phyloP scores from a whole-genome alignment of 2,888 invertebrate genomes.

The Morinoia aosen region DNA sequence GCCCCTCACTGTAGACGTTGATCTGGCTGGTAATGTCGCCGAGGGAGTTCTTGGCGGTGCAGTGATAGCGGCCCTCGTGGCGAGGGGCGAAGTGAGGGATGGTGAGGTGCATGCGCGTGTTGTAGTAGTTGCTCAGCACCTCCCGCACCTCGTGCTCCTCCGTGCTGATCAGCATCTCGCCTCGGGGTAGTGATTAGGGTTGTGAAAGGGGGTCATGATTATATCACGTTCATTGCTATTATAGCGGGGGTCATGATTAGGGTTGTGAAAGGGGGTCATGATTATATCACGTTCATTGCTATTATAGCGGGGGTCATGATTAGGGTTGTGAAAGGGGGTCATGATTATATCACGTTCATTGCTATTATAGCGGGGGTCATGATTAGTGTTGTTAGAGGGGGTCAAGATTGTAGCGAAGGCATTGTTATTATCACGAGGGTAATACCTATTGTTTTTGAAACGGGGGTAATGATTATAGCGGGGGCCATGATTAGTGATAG shows the following conservation, averaged over 20 bases:
- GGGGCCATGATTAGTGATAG: no score
- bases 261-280: neutral
- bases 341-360: no score
- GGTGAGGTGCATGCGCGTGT: slow-evolving; percentile 63
- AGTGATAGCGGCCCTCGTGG: slow-evolving; percentile 61
- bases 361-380: no score
- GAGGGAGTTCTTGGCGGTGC: slow-evolving; percentile 65
- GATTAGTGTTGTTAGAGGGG: neutral
- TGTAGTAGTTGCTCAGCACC: slow-evolving; percentile 61
- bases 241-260: neutral
- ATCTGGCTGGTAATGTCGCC: slow-evolving; percentile 62
- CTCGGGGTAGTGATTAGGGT: neutral
- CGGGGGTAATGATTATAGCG: no score
- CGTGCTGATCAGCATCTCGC: slow-evolving; percentile 64
- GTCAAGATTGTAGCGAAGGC: neutral
- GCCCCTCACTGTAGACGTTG: slow-evolving; percentile 61
- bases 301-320: no score
- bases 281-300: no score
- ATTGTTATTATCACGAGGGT: no score
- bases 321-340: neutral
- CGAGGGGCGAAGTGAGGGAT: slow-evolving; percentile 47
- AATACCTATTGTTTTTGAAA: no score
- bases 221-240: no score
- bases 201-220: neutral
- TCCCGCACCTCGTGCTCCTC: slow-evolving; percentile 54